phyloP scores from a whole-genome alignment of 35 echinoderm and acorn worm species.

The Apostichopus parvimensis region DNA sequence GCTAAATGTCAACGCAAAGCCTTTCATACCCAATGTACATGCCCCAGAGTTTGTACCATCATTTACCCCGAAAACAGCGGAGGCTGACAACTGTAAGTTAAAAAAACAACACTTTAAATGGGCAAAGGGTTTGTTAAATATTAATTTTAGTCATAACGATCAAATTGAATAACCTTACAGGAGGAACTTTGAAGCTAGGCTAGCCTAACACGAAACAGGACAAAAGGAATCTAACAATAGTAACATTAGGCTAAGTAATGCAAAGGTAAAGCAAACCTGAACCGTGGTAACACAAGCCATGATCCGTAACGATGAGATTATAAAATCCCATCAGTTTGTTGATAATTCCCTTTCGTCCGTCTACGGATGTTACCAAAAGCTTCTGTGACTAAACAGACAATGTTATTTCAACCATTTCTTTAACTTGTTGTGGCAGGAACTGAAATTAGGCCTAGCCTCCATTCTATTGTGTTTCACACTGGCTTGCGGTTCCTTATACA shows the following conservation, averaged over 20 bases:
- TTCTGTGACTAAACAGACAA: constrained; percentile 11
- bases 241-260: no score
- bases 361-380: not conserved
- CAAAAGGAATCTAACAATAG: no score
- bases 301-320: constrained; percentile 23
- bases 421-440: no score
- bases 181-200: not conserved
- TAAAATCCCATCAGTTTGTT: constrained; percentile 10
- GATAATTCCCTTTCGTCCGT: not conserved
- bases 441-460: no score
- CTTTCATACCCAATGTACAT: constrained; percentile 96
- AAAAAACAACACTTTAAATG: not conserved
- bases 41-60: constrained; percentile 96
- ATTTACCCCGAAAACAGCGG: constrained; percentile 55
- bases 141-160: no score
- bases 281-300: not conserved
- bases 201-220: not conserved
- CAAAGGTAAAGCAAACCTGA: no score
- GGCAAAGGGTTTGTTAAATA: no score
- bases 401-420: no score
- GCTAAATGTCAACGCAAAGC: constrained; percentile 90
- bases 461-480: no score
- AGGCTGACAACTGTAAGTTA: not conserved
- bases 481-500: no score
- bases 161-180: no score